Evolutionary conservation across 2,113 vertebrate species (phyloP), one percentile per base, ranked within the genome.

Genomic region (Thalassarche chlororhynchos): DNA sequence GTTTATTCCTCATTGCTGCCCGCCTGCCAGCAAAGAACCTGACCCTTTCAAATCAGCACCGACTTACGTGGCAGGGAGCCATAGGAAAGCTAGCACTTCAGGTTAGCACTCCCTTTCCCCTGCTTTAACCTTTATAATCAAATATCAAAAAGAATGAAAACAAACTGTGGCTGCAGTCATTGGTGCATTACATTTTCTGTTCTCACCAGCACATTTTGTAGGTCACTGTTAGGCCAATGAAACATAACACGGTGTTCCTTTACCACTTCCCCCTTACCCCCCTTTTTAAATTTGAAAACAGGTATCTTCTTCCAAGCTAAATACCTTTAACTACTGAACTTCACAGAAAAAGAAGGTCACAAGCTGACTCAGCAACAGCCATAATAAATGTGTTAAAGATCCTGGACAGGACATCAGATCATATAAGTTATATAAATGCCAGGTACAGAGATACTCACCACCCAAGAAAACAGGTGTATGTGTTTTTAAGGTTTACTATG

Each of bases 251-350:
- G 0, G 36, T 60, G 81, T 89, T 94, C 93, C 96, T 93, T 90
- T 78, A 84, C n/a, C 61, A 76, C 95, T 80, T 77, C 47, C 36
- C 84, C n/a, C 36, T 46, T 8, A 14, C 3, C 7, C 34, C n/a
- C 8, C 23, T 26, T 76, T 76, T 81, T 18, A 62, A 61, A 89
- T 93, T 93, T 81, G 95, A 97, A 98, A 98, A 93, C 95, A 97
- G 89, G 81, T 93, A 90, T 96, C 87, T 95, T 76, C 94, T 98
- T 98, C 96, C 97, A 98, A 98, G 95, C 81, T 78, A 95, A 98
- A 98, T 80, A 96, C 71, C 95, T 95, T 87, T 89, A 96, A 96
- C 90, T 84, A 88, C 91, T 86, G 85, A 89, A 93, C 94, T 82
- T 89, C 90, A 83, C 61, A 92, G 96, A 94, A 96, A 93, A 93